Base-by-base conservation (phyloP, 2,888 invertebrate genomes). In the Heteromurus nitidus region DNA sequence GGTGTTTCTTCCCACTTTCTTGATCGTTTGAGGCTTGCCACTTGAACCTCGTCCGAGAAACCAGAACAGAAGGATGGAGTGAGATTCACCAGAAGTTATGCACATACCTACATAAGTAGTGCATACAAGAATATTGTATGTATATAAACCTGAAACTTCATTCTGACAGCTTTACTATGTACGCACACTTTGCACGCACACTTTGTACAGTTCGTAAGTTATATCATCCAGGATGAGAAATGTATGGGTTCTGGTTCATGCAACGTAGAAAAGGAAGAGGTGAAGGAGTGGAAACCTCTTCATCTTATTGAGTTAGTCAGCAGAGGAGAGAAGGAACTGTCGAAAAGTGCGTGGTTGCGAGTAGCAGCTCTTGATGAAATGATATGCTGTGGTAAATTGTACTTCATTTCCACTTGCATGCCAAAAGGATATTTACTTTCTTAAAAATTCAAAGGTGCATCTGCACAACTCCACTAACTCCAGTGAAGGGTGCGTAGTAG, bases 381-480 rank as follows among this genome's bases (percentile, higher is more conserved):
- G 55, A 62, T 64, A 74, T 50, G 64, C 50, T 53, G 18, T 16
- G 26, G 20, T 11, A 16, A 62, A 65, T 74, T 65, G 42, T 47
- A 58, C 44, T 76, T 76, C 58, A 76, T 76, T 76, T 76, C 75
- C 58, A 60, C 75, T 77, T 62, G 77, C 77, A 69, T 77, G 77
- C 77, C 77, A 69, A 50, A 36, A 62, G 77, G 77, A 77, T 77
- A 69, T 77, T 77, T 77, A 28, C 77, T 60, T 77, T 47, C 69
- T 77, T 62, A 77, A 77, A 77, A 77, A 77, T 77, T 77, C 77
- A 77, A 77, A 77, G 69, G 62, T 77, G 77, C 77, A 77, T 77
- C 77, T 62, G 62, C 42, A 31, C 65, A 74, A 65, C 20, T 50
- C 55, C 53, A n/a, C n/a, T n/a, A n/a, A n/a, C n/a, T n/a, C n/a